Percentiles rank a stretch among this genome's conserved stretches.
phyloP scores from a whole-genome alignment of 2,888 invertebrate species.

The Empis stercorea region DNA sequence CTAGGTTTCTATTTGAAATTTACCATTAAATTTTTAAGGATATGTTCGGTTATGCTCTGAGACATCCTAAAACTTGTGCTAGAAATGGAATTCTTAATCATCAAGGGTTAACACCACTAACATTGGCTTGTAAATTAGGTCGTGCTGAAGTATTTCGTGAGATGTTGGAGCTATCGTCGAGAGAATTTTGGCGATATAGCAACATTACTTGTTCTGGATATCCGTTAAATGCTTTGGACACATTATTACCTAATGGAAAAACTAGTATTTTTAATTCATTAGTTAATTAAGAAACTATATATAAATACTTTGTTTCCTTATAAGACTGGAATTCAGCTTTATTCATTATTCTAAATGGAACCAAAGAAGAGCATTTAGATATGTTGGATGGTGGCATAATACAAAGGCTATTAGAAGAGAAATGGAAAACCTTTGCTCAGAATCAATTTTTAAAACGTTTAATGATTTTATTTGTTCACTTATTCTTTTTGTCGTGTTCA shows the following conservation, averaged over 20 bases:
- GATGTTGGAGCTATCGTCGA: conserved; percentile 89
- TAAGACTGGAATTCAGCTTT: conserved; percentile 97
- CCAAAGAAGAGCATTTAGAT: conserved; percentile 94
- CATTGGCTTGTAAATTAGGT: conserved; percentile 91
- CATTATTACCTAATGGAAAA: conserved; percentile 82
- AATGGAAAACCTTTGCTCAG: conserved; percentile 98
- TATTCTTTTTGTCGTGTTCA: conserved; percentile 76
- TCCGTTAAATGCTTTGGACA: conserved; percentile 91
- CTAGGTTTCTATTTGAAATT: too few species aligned
- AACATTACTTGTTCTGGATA: conserved; percentile 98
- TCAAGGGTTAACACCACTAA: conserved; percentile 86
- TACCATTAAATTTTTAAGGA: conserved; percentile 45
- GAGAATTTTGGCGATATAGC: conserved; percentile 98
- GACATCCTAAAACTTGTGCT: conserved; percentile 88
- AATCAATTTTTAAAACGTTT: conserved; percentile 87
- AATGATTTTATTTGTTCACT: conserved; percentile 73
- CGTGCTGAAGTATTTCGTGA: conserved; percentile 93
- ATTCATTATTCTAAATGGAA: conserved; percentile 94
- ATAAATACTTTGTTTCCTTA: neutral
- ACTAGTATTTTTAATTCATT: conserved; percentile 62
- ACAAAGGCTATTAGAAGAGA: conserved; percentile 90
- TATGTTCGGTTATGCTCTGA: conserved; percentile 95
- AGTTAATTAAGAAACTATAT: neutral
- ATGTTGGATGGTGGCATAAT: conserved; percentile 99
- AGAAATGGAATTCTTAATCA: conserved; percentile 81